Evolutionary conservation across 2,113 vertebrate species (phyloP).

Genomic region (Hylia prasina): DNA sequence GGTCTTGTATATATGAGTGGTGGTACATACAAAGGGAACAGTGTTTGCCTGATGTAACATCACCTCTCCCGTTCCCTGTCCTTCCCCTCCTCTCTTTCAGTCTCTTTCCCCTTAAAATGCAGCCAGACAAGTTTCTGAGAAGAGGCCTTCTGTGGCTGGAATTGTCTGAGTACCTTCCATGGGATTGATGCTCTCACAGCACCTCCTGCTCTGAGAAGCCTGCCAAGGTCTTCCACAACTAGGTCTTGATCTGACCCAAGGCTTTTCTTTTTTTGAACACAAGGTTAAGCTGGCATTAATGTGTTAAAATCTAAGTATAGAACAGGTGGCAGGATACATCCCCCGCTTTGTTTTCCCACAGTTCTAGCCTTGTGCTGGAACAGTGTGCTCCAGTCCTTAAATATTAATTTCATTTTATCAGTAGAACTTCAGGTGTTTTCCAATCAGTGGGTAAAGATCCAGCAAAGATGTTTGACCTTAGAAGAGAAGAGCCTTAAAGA

Average conservation of each 20-base stretch:
- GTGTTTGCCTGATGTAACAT: neutral
- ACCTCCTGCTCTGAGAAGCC: neutral
- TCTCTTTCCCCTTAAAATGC: neutral
- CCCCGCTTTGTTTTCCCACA: fast-evolving
- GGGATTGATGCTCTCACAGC: neutral
- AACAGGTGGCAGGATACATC: neutral
- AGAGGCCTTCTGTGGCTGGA: fast-evolving
- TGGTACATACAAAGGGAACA: neutral
- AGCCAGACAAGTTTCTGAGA: neutral
- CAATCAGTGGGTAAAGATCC: neutral
- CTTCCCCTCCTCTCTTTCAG: neutral
- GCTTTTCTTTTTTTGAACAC: neutral
- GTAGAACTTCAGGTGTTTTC: neutral
- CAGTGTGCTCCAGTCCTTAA: neutral
- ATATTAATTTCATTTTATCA: neutral
- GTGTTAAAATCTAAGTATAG: neutral
- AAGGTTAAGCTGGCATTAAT: neutral
- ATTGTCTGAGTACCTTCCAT: fast-evolving
- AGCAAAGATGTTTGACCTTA: fast-evolving
- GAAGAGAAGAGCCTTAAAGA: neutral
- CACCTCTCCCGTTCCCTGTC: fast-evolving
- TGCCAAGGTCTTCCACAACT: neutral
- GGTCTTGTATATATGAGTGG: fast-evolving
- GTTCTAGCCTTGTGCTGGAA: fast-evolving
- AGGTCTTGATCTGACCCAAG: neutral